Base-by-base conservation (phyloP, 2,888 invertebrate species). In the Ichneumon xanthorius region DNA sequence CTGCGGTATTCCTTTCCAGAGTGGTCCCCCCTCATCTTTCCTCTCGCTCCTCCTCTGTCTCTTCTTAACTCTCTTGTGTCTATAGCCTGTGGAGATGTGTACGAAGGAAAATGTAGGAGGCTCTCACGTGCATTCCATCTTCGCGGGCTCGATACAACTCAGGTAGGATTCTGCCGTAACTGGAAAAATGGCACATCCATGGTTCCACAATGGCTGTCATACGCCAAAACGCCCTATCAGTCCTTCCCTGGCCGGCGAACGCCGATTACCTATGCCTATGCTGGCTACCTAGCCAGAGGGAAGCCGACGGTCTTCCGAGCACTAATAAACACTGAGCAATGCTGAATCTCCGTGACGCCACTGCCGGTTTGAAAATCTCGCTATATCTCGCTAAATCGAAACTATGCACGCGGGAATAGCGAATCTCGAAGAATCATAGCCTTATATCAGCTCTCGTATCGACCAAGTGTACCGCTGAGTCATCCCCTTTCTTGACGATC, bases 1-100 rank as follows among this genome's bases (percentile, higher is more conserved):
- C 85, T 85, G 85, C 85, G 85, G 85, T 82, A 80, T 80, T 81
- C 81, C 70, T 78, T 81, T 79, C 72, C 78, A 67, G 63, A 78
- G 68, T 81, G 73, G 1, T 16, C 16, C 9, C 50, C 50, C 63
- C 48, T 40, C 79, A 50, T 71, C 63, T 33, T 75, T 19, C 73
- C 53, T 71, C 70, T 71, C 76, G 45, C 82, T 77, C 30, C 67
- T 50, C 65, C 72, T 40, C 67, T 37, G 67, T 70, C 72, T 50
- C 67, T 48, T 72, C 14, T 50, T 61, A 30, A 55, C 78, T 22
- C 58, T 11, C 68, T 70, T 68, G 58, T 78, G 68, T 79, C 63
- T 50, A 61, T 72, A 40, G 80, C 68, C 30, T 72, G 40, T 53
- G 37, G 33, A 77, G 30, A 19, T 72, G 30, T 40, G 67, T 45